Conservation (phyloP, 2,113 vertebrate species). For the Notechis scutatus region DNA sequence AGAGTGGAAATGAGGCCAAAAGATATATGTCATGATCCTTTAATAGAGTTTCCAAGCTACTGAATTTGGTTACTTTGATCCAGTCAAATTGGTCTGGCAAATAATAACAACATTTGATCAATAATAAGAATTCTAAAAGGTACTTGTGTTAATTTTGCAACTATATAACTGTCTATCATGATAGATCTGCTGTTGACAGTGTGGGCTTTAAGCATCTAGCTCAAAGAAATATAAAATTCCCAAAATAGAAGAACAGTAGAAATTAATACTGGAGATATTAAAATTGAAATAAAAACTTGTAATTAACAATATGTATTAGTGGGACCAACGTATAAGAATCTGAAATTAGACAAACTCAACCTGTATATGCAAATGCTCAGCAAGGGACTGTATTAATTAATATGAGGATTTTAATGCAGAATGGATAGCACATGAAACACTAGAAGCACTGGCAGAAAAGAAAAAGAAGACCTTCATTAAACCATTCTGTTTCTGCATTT, state of each 20-base stretch:
- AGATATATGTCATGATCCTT: neutral
- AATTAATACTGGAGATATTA: neutral
- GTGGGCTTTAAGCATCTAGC: neutral
- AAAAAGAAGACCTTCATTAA: neutral
- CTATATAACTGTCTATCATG: neutral
- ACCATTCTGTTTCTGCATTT: neutral
- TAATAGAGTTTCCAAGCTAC: neutral
- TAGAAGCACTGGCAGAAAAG: neutral
- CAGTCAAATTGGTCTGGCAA: neutral
- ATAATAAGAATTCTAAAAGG: neutral
- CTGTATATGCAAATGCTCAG: conserved; percentile 35
- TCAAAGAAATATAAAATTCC: neutral
- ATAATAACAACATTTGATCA: neutral
- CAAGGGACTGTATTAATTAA: neutral
- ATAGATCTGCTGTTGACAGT: neutral
- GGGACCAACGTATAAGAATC: conserved; percentile 31
- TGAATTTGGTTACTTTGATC: fast-evolving
- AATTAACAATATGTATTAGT: neutral
- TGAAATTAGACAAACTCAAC: conserved; percentile 20
- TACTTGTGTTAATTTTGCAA: neutral
- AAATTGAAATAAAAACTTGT: neutral
- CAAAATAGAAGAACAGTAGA: neutral
- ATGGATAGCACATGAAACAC: neutral
- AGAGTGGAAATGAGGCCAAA: neutral
- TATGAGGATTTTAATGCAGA: neutral